These are phyloP conservation scores for Dreissena rostriformis DNA, from an alignment of 1,140 invertebrate species.

Conservation along the genomic window DNA sequence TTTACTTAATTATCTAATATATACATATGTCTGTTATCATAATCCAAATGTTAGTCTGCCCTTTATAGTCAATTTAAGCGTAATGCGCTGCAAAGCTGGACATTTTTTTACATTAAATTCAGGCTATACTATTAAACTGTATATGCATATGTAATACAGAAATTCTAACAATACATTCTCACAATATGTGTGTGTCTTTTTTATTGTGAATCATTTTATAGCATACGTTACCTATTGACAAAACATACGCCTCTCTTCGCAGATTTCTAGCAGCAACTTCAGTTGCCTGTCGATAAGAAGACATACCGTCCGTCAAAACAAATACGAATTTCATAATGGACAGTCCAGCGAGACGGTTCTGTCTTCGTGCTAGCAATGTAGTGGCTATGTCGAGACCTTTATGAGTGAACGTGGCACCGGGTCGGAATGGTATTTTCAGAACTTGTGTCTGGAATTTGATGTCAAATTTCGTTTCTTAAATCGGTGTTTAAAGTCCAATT, in stretches of 20 bases:
- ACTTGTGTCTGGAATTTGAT: slow-evolving; percentile 12
- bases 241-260: neutral
- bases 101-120: too few species aligned
- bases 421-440: slow-evolving; percentile 15
- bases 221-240: slow-evolving; percentile 21
- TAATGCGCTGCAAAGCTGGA: too few species aligned
- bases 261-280: neutral
- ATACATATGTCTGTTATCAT: too few species aligned
- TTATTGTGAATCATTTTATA: too few species aligned
- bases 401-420: slow-evolving; percentile 19
- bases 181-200: too few species aligned
- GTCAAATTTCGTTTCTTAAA: slow-evolving; percentile 7
- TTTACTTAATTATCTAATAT: too few species aligned
- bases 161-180: too few species aligned
- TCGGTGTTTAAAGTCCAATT: too few species aligned
- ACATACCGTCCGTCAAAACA: slow-evolving; percentile 22
- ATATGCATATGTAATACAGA: too few species aligned
- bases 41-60: too few species aligned
- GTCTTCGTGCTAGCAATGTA: neutral
- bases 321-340: slow-evolving; percentile 1
- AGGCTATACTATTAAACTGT: too few species aligned
- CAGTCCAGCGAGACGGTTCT: neutral
- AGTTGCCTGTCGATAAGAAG: neutral
- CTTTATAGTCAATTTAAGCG: too few species aligned
- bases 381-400: slow-evolving; percentile 3